These are phyloP conservation scores for Monoplex corrugatus DNA, from an alignment of 2,888 invertebrate genomes.

Conservation along the genomic window DNA sequence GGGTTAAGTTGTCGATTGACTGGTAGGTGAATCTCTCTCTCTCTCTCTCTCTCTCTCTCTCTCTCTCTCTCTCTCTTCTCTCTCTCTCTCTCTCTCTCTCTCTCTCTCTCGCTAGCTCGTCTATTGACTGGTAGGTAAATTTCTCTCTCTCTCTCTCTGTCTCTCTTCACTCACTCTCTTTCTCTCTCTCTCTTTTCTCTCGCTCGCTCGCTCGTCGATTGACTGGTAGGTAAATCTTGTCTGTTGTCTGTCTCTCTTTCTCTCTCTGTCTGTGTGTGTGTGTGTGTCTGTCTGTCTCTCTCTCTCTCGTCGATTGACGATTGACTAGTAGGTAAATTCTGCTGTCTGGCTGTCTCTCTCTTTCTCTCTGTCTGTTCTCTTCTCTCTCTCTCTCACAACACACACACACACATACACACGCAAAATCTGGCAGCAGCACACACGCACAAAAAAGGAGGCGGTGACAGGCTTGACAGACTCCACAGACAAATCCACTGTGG, in stretches of 20 bases:
- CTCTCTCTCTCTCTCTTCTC: slow-evolving; percentile 20
- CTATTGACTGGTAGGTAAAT: background rate
- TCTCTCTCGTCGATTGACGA: no score
- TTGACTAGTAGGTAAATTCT: no score
- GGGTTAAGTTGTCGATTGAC: no score
- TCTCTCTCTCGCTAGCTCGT: background rate
- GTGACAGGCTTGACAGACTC: background rate
- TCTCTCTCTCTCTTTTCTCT: background rate
- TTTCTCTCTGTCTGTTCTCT: background rate
- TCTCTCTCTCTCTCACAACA: background rate
- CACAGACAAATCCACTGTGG: background rate
- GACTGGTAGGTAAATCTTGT: background rate
- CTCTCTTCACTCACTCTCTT: background rate
- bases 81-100: background rate
- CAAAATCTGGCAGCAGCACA: background rate
- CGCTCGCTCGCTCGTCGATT: background rate
- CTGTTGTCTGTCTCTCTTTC: background rate
- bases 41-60: slow-evolving; percentile 5
- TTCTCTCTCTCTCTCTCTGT: background rate
- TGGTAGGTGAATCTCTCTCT: background rate
- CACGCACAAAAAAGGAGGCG: background rate
- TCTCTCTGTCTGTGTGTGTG: background rate
- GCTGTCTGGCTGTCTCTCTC: background rate
- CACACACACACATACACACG: background rate
- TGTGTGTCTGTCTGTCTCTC: background rate